phyloP scores from a whole-genome alignment of 1,140 invertebrate genomes.

The Lepidurus apus region DNA sequence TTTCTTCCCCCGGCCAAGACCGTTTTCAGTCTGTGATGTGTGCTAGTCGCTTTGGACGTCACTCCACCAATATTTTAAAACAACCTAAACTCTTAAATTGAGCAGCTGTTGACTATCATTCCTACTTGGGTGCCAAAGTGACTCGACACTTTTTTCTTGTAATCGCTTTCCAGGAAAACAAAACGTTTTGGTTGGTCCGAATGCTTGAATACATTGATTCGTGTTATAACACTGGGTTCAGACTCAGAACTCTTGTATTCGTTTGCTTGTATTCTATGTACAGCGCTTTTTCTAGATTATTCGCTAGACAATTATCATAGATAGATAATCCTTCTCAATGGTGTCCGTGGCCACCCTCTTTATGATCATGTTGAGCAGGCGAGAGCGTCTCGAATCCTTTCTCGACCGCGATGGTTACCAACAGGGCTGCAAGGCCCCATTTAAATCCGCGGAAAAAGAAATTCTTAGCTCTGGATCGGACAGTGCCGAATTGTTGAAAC shows the following conservation, averaged over 20 bases:
- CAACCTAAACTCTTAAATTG: neutral
- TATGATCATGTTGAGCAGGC: constrained; percentile 48
- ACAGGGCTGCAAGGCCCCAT: constrained; percentile 56
- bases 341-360: constrained; percentile 27
- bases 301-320: neutral
- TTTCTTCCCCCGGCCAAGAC: neutral
- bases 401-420: constrained; percentile 57
- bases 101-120: constrained; percentile 19
- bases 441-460: constrained; percentile 56
- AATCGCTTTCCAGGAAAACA: neutral
- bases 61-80: neutral
- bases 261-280: constrained; percentile 14
- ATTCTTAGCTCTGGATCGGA: constrained; percentile 40
- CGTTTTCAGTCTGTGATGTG: neutral
- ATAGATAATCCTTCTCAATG: constrained; percentile 31
- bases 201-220: constrained; percentile 22
- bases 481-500: constrained; percentile 50
- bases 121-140: constrained; percentile 17
- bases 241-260: neutral
- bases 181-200: constrained; percentile 5
- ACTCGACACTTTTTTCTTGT: neutral
- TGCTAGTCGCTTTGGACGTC: constrained; percentile 17
- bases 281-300: neutral
- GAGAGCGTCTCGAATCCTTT: constrained; percentile 42
- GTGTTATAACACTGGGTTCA: neutral